Base-by-base conservation (phyloP, 1,140 invertebrate genomes). In the Phenacoccus solenopsis region DNA sequence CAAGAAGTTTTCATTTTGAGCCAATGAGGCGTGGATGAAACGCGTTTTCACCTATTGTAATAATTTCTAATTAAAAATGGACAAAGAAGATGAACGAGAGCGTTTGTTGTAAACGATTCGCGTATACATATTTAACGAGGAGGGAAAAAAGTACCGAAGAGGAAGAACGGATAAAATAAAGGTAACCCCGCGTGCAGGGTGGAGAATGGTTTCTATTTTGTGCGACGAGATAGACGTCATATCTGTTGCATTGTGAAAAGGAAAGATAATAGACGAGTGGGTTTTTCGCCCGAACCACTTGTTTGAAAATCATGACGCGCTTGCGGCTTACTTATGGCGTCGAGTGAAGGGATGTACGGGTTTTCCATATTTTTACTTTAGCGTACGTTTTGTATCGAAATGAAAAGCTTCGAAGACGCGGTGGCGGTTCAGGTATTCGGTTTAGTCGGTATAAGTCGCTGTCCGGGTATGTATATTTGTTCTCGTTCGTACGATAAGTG, bases 251-350 rank as follows among this genome's bases (percentile, higher is more conserved):
- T 64, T 24, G 59, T 64, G 10, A 22, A 64, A 27, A 16, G 20
- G n/a, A 24, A 64, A 64, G 59, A 64, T 64, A 64, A 64, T 64
- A 25, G 59, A 38, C 32, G n/a, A 38, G 32, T 1, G 59, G 22
- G 25, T 27, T 27, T 24, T 64, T 64, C 22, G 21, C n/a, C n/a
- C 22, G 59, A 64, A 64, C 59, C 59, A 64, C 59, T 64, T 64
- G 59, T 64, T 64, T 64, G 59, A 64, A 64, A 64, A 20, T 24
- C 21, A 64, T 22, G 20, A 64, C 59, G 59, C 59, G 59, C 59
- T 64, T 64, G 59, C 59, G 59, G 59, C 59, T 64, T 64, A n/a
- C 22, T 24, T 64, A 24, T 64, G 59, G 22, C 10, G 38, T 16
- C 22, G 25, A 27, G 59, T 20, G 59, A 22, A 27, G 20, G 21